These are phyloP conservation scores for Aphidoletes aphidimyza DNA, from an alignment of 2,888 invertebrate genomes.

Conservation along the genomic window DNA sequence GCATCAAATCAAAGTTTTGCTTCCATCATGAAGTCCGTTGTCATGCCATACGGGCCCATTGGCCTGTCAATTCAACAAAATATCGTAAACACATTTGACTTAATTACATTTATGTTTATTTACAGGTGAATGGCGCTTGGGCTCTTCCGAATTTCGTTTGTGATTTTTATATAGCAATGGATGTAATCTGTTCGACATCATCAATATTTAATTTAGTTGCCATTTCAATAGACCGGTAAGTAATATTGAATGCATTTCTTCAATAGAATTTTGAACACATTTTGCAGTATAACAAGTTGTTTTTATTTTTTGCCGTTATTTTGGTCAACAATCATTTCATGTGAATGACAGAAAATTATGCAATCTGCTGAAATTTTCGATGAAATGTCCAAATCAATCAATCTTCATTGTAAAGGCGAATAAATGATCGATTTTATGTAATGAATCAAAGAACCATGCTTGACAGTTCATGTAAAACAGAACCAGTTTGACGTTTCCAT, in stretches of 20 bases:
- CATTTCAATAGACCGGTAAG: slow-evolving; percentile 96
- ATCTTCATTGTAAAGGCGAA: background rate
- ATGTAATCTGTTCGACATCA: slow-evolving; percentile 96
- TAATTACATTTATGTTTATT: slow-evolving; percentile 58
- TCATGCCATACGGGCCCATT: background rate
- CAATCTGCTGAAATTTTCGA: background rate
- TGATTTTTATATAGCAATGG: slow-evolving; percentile 97
- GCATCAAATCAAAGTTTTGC: slow-evolving; percentile 31
- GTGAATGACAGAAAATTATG: too few species aligned
- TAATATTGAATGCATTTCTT: background rate
- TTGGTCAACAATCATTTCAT: background rate
- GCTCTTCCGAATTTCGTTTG: slow-evolving; percentile 89
- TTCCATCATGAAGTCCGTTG: background rate
- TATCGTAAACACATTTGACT: slow-evolving; percentile 53
- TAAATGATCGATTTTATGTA: background rate
- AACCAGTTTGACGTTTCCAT: too few species aligned
- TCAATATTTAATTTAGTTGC: slow-evolving; percentile 98
- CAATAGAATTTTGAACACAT: background rate
- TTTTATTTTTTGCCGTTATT: background rate
- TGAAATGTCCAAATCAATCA: background rate
- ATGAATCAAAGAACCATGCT: background rate
- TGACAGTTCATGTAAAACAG: too few species aligned
- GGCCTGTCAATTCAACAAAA: background rate
- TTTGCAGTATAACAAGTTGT: too few species aligned
- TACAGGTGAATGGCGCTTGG: slow-evolving; percentile 89